phyloP scores from a whole-genome alignment of 2,888 invertebrate genomes.

The Hydrotaea diabolus region DNA sequence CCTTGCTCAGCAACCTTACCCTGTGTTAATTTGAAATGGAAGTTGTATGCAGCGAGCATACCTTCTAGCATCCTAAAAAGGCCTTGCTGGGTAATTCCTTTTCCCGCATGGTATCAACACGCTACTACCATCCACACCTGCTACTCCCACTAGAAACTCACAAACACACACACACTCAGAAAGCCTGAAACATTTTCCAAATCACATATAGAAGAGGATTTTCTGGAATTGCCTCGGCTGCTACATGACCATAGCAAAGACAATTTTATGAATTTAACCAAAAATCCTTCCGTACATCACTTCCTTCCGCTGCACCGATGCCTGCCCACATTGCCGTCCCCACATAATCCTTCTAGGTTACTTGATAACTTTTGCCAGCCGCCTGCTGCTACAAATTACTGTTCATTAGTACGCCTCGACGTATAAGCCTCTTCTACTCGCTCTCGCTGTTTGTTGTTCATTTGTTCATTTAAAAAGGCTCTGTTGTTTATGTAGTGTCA shows the following conservation, averaged over 20 bases:
- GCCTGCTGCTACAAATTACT: slow-evolving; percentile 3
- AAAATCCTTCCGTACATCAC: neutral
- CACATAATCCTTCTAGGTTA: neutral
- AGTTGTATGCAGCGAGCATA: no score
- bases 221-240: neutral
- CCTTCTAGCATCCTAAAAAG: no score
- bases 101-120: no score
- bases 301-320: neutral
- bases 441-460: neutral
- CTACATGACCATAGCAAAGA: neutral
- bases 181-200: neutral
- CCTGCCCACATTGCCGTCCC: no score
- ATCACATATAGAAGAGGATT: slow-evolving; percentile 5
- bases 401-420: slow-evolving; percentile 3
- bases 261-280: slow-evolving; percentile 2
- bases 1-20: no score
- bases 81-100: no score
- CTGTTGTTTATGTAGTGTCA: slow-evolving; percentile 21
- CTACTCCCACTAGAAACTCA: neutral
- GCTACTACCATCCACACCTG: no score
- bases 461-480: neutral
- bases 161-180: neutral
- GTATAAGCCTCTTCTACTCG: neutral
- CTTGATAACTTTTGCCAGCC: neutral
- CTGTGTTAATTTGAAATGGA: no score